Evolutionary conservation across 1,140 invertebrate genomes (phyloP), one percentile per base, ranked within the genome.

Genomic region (Drosophila aff.): DNA sequence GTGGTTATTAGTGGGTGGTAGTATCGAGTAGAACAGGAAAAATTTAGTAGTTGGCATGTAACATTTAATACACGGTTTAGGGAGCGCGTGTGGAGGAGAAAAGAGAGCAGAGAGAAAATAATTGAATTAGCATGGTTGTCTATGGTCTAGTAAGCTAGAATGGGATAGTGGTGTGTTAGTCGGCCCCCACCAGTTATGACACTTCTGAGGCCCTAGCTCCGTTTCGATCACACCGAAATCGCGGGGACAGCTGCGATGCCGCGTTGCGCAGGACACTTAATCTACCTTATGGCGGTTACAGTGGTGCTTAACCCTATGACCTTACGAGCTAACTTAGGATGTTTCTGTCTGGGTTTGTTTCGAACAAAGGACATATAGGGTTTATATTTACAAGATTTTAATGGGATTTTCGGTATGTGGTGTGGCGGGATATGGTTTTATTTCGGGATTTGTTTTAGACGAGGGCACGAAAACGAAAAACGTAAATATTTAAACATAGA

Each of bases 41-140:
- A 81, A 72, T 65, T 69, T 79, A 71, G 71, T 79, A 82, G 69
- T 68, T 79, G 66, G 73, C 49, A 64, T 61, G 64, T 87, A 65
- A 63, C 84, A 68, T 67, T 65, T 84, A 38, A 68, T 64, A 76
- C 49, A 69, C 68, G 44, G 75, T 62, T 82, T 79, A 77, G 83
- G 83, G 81, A 77, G 66, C 89, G 84, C 85, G 90, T 90, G 86
- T 84, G 79, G 81, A 83, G 90, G 86, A 92, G 87, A 92, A 91
- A 92, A 92, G 80, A 92, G 86, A 92, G 85, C 81, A 92, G 90
- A 92, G 90, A 92, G 86, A 92, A 92, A 92, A 92, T 89, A 91
- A 76, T 92, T 92, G 85, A 84, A 92, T 92, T 92, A 92, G 91
- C 90, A 77, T 92, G 79, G 66, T 83, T 91, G 76, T 86, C 76